These are phyloP conservation scores for Yponomeuta cagnagella DNA, from an alignment of 2,888 invertebrate genomes.

Conservation along the genomic window DNA sequence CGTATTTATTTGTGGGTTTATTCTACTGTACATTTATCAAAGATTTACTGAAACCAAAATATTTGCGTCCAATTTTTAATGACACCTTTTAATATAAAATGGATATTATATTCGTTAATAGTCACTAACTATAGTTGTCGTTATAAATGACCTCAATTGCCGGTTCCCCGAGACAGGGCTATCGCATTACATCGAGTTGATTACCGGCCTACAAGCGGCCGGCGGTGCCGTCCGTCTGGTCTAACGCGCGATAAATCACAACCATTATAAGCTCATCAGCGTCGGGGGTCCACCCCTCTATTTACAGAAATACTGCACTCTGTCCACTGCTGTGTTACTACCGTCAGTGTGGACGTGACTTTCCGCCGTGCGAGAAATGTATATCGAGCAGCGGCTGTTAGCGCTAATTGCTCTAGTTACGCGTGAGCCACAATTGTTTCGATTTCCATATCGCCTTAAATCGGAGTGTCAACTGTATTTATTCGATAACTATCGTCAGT, in stretches of 20 bases:
- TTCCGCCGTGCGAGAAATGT: slow-evolving; percentile 8
- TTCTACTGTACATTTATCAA: too few relatives aligned
- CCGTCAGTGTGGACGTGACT: not conserved
- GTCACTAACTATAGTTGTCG: not conserved
- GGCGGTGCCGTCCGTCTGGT: not conserved
- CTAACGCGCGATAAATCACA: not conserved
- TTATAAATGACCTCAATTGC: not conserved
- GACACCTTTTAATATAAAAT: too few relatives aligned
- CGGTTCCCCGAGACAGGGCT: not conserved
- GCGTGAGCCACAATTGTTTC: not conserved
- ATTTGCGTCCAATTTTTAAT: too few relatives aligned
- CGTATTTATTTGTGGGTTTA: too few relatives aligned
- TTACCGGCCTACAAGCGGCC: not conserved
- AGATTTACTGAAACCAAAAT: too few relatives aligned
- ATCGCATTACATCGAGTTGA: not conserved
- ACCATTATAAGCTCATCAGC: not conserved
- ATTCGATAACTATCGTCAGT: not conserved
- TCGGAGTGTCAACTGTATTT: slow-evolving; percentile 2
- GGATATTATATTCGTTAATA: not conserved
- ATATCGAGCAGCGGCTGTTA: slow-evolving; percentile 21
- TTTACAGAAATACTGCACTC: not conserved
- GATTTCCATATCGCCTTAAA: not conserved
- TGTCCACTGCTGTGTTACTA: not conserved
- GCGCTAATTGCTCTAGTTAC: slow-evolving; percentile 25
- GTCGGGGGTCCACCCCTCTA: not conserved